A percentile compares a stretch with the other conserved stretches of the same genome.
These are phyloP conservation scores for Eupithecia centaureata DNA, from an alignment of 2,888 invertebrate species.

Conservation along the genomic window DNA sequence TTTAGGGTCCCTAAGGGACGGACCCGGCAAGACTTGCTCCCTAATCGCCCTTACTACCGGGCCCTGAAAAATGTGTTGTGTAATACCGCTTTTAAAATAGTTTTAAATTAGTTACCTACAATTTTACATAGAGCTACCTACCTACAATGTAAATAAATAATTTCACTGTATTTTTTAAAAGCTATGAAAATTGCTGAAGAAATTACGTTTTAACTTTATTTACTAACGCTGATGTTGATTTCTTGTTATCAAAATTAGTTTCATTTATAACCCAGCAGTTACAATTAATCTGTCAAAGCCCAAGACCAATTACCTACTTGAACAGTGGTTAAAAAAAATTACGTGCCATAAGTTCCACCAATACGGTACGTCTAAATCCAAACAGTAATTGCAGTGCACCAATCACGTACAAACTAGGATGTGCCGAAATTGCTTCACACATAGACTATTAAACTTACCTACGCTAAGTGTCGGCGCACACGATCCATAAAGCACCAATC, in stretches of 20 bases:
- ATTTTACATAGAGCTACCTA: too few relatives aligned
- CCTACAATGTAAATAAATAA: too few relatives aligned
- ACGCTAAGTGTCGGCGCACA: background rate
- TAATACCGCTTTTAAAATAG: too few relatives aligned
- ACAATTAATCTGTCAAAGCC: constrained; percentile 6
- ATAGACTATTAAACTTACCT: constrained; percentile 15
- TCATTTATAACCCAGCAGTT: background rate
- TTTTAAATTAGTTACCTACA: too few relatives aligned
- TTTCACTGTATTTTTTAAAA: too few relatives aligned
- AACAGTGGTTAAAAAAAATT: constrained; percentile 26
- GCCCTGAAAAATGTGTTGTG: too few relatives aligned
- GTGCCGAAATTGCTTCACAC: constrained; percentile 40
- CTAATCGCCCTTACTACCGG: too few relatives aligned
- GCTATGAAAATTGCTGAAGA: too few relatives aligned
- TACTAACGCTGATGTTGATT: too few relatives aligned
- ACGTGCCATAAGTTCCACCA: constrained; percentile 35
- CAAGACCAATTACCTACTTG: background rate
- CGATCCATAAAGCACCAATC: background rate
- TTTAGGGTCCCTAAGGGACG: too few relatives aligned
- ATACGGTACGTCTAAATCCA: constrained; percentile 18
- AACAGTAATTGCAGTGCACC: constrained; percentile 29
- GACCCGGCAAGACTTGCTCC: too few relatives aligned
- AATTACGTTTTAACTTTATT: too few relatives aligned
- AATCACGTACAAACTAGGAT: constrained; percentile 51
- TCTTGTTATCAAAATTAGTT: background rate